Evolutionary conservation across 2,888 invertebrate species (phyloP), one percentile per base, ranked within the genome.

Genomic region (Schrankia costaestrigalis): DNA sequence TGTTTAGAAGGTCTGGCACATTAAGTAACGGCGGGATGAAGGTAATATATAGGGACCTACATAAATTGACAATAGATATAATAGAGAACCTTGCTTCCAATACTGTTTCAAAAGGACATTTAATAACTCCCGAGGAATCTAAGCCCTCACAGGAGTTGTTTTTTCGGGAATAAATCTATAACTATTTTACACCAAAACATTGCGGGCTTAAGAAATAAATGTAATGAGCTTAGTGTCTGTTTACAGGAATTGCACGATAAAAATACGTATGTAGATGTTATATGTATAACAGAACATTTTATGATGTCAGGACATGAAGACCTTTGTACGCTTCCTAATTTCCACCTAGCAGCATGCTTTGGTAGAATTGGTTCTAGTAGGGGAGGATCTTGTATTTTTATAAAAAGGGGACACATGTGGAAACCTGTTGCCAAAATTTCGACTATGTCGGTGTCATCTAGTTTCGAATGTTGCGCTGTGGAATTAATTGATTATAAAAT

Each of bases 1-100:
- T 29, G 29, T 29, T 21, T 21, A 21, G 6, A 21, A 12, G 12
- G 9, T 14, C 21, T 3, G 21, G 29, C 11, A 5, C 21, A 4
- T 5, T 21, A 29, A 29, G 10, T 21, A 29, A 29, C 14, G n/a
- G 9, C 22, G 29, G 21, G 9, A 29, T 29, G 13, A 29, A 12
- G 9, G 13, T 29, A 10, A 9, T 29, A 29, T 29, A 21, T 21
- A 3, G 3, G 2, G 29, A 29, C 12, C 14, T 29, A 3, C 11
- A 13, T 9, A 13, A 19, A 21, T 13, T 29, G n/a, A 13, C 13
- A 2, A 10, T 30, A 21, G 21, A 13, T n/a, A 29, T 28, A 22
- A 3, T 6, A 21, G 10, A 29, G 9, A 14, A 17, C 11, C 8
- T 11, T 9, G 18, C 14, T 17, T 4, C 11, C 11, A 10, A 8